These are phyloP conservation scores for Achatina immaculata DNA, from an alignment of 1,140 invertebrate species.

Conservation along the genomic window DNA sequence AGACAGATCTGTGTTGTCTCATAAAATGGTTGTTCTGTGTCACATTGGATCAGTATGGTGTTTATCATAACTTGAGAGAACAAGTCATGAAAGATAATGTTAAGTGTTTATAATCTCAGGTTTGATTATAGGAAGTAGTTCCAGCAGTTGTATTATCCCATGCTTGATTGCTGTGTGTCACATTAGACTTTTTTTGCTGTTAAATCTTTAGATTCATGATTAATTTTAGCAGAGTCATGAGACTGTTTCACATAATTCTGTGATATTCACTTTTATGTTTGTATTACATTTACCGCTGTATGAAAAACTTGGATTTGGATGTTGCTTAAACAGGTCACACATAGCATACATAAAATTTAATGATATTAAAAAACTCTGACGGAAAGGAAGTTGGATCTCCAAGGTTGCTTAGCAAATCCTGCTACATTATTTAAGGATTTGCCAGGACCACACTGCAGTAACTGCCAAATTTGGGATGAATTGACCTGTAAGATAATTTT, in stretches of 20 bases:
- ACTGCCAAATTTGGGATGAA: background rate
- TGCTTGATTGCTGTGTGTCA: too few species aligned
- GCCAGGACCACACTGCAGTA: background rate
- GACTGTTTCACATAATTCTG: background rate
- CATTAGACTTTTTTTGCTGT: too few species aligned
- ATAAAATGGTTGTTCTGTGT: background rate
- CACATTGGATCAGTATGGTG: background rate
- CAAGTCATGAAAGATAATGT: too few species aligned
- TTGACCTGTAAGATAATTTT: background rate
- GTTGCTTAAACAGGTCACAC: background rate
- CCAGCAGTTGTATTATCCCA: too few species aligned
- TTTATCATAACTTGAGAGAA: background rate
- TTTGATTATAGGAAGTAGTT: too few species aligned
- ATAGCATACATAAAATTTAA: background rate
- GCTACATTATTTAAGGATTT: background rate
- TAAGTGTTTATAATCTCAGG: background rate
- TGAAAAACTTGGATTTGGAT: background rate
- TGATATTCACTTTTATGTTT: background rate
- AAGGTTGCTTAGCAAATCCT: background rate
- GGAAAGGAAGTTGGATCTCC: too few species aligned
- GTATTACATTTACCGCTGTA: background rate
- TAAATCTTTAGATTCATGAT: too few species aligned
- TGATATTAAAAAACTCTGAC: background rate
- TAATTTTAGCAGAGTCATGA: too few species aligned
- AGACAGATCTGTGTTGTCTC: too few species aligned